Base-by-base conservation (phyloP, 1,140 invertebrate species). In the Apis florea region DNA sequence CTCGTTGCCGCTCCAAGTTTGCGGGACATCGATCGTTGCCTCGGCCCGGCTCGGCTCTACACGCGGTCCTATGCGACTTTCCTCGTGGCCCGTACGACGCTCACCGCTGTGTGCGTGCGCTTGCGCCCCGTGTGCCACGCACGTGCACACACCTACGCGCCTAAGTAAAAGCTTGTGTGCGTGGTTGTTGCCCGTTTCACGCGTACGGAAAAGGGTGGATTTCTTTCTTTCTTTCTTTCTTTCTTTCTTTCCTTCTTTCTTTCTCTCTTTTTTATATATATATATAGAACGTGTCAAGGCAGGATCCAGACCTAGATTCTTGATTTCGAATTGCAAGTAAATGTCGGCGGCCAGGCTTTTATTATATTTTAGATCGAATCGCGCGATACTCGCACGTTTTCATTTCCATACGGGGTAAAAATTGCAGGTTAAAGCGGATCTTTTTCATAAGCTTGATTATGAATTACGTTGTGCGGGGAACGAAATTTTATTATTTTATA, bases 1-100 rank as follows among this genome's bases (percentile, higher is more conserved):
- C 85, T 91, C 89, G 83, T 75, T 77, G 75, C 79, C 83, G 80
- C 79, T 72, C 88, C 84, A 91, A 93, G 83, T 91, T 91, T 90
- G 90, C 90, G 81, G 88, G 86, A 87, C 91, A 93, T 92, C 92
- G 92, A 93, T 93, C 92, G 86, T 53, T 70, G 61, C n/a, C 63
- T 21, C 54, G 47, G 58, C 70, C 71, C 75, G 74, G 40, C 75
- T 49, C 21, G 56, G 10, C 56, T 79, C 66, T 75, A 79, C 69
- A 80, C 73, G 61, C 76, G 85, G 63, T 70, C 69, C 66, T 77
- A 74, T 73, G 76, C 76, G 68, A 70, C 67, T 82, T 67, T 82
- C 71, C 74, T 84, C 83, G 72, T 76, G 73, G 83, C 63, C 49
- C 73, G 80, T 67, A 82, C 66, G 66, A 70, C 54, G 49, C 59